Conservation (phyloP, 2,888 invertebrate genomes). For the Eurytoma californica region DNA sequence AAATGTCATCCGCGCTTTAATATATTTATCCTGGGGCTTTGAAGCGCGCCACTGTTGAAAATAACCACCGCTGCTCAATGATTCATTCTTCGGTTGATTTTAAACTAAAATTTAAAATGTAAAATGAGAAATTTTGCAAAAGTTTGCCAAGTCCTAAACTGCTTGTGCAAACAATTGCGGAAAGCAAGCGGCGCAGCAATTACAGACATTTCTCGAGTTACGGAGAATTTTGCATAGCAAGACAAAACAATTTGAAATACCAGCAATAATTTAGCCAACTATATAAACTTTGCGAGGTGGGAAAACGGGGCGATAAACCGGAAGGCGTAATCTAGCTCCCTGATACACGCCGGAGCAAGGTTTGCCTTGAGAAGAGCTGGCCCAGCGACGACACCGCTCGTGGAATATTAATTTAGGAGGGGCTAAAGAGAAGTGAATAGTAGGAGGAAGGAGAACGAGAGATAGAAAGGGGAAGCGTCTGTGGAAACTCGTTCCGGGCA, state of each 20-base stretch:
- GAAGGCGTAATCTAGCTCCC: slow-evolving; percentile 23
- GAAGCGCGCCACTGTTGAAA: no score
- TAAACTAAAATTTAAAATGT: no score
- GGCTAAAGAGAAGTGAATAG: neutral
- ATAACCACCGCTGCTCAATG: no score
- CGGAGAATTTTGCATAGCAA: neutral
- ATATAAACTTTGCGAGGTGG: neutral
- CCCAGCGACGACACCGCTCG: neutral
- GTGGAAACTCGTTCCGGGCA: no score
- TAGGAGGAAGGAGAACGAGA: no score
- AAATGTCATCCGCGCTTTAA: neutral
- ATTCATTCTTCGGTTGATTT: no score
- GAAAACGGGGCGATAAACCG: slow-evolving; percentile 17
- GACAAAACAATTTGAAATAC: slow-evolving; percentile 6
- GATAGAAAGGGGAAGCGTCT: no score
- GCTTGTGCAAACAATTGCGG: neutral
- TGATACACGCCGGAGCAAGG: neutral
- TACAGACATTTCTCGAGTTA: slow-evolving; percentile 29
- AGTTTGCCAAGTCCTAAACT: no score
- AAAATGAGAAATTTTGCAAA: no score
- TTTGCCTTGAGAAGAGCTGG: neutral
- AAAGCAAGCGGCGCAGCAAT: slow-evolving; percentile 5
- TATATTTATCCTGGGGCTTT: no score
- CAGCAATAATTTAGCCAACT: slow-evolving; percentile 1
- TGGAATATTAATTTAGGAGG: slow-evolving; percentile 30